Base-by-base conservation (phyloP, 1,140 invertebrate species). In the fruit fly (Drosophila melanogaster) region DNA sequence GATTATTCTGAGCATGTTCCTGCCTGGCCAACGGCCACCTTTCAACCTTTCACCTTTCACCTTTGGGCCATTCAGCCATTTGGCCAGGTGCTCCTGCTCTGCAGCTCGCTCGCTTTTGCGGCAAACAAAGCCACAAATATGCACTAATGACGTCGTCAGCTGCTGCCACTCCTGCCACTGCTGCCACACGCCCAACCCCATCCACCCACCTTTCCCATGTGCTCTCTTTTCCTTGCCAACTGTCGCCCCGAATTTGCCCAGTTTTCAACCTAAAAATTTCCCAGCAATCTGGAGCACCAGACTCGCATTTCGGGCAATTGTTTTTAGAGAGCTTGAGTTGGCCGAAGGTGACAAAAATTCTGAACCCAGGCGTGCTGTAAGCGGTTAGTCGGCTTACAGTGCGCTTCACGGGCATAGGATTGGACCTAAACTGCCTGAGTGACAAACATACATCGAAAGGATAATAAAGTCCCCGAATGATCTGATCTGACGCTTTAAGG, bases 51-150 rank as follows among this genome's bases (percentile, higher is more conserved):
- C 59, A 61, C 59, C 59, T 61, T 61, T 61, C 54, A 65, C 64
- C 64, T 67, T 67, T 53, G 37, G 58, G 46, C 64, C 11, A 50
- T 61, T 33, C 26, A 12, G 44, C 35, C 53, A 24, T 33, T 40
- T 57, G 10, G 30, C 43, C 54, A 50, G 54, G 46, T 57, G 22
- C 56, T 54, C 35, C 11, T 14, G 46, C 40, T 7, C 46, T 62
- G 65, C 46, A 40, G 57, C 60, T 73, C 75, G 61, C 76, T 77
- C 79, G 74, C 77, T 90, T 70, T 71, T 90, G 87, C 61, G 89
- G 87, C 84, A 90, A 90, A 90, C 80, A 89, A 89, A 89, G 84
- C 87, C 89, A 90, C 87, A 90, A 90, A 90, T 90, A 90, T 87
- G 87, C 87, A 90, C 89, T 90, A 90, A 90, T 90, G 87, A 90